Evolutionary conservation across 2,113 vertebrate genomes (phyloP).

Genomic region (Bostrychus sinensis): DNA sequence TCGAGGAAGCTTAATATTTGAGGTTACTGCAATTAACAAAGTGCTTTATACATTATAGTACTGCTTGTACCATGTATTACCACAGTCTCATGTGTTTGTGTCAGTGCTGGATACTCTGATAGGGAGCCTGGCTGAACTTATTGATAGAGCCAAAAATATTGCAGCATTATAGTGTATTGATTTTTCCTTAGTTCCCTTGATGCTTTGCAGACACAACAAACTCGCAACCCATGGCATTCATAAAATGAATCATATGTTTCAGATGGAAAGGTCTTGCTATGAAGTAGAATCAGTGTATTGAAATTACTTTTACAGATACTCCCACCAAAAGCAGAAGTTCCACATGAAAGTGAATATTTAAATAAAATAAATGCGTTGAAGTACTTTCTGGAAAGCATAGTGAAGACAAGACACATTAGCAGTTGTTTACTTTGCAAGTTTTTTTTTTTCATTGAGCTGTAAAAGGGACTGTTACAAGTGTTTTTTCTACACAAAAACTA

Average conservation of each 20-base stretch:
- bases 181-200: constrained; percentile 46
- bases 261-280: constrained; percentile 15
- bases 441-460: too few relatives aligned
- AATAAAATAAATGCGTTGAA: too few relatives aligned
- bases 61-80: constrained; percentile 26
- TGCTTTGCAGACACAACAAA: constrained; percentile 61
- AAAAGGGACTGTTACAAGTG: not conserved
- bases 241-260: constrained; percentile 37
- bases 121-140: constrained; percentile 28
- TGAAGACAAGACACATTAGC: too few relatives aligned
- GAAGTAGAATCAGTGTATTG: not conserved
- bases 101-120: not conserved
- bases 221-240: constrained; percentile 26
- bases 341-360: not conserved
- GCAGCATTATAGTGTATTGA: constrained; percentile 59
- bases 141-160: constrained; percentile 56
- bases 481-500: constrained; percentile 16
- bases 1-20: too few relatives aligned
- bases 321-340: too few relatives aligned
- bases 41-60: too few relatives aligned
- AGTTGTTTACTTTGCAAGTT: not conserved
- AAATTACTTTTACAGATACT: not conserved
- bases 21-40: too few relatives aligned
- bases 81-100: constrained; percentile 15
- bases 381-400: too few relatives aligned